Conservation (phyloP, 2,888 invertebrate genomes). For the Pharmacophagus antenor region DNA sequence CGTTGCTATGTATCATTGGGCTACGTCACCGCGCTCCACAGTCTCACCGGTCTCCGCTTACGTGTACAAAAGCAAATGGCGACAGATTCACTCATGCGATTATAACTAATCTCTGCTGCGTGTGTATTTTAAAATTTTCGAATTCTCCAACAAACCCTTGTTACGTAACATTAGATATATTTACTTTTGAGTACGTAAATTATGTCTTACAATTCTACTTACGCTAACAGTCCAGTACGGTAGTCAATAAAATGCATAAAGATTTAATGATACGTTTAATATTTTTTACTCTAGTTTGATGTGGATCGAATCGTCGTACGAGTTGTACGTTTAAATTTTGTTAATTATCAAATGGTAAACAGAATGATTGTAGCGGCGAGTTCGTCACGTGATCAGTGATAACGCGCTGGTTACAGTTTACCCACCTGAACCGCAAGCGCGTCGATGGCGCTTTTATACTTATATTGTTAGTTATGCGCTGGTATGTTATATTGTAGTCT, state of each 20-base stretch:
- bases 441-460: constrained; percentile 45
- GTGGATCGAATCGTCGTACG: constrained; percentile 1
- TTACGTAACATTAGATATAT: constrained; percentile 24
- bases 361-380: constrained; percentile 36
- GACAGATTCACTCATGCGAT: constrained; percentile 40
- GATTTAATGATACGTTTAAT: background rate
- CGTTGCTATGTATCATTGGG: constrained; percentile 51
- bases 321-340: background rate
- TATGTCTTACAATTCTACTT: background rate
- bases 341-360: constrained; percentile 32
- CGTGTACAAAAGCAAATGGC: constrained; percentile 60
- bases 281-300: background rate
- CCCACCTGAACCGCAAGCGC: constrained; percentile 60
- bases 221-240: no score
- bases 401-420: constrained; percentile 52
- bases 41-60: constrained; percentile 43
- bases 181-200: no score
- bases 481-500: constrained; percentile 56
- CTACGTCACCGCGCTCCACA: constrained; percentile 46
- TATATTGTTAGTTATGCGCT: constrained; percentile 46
- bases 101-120: constrained; percentile 30
- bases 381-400: constrained; percentile 57
- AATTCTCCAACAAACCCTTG: background rate
- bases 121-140: background rate
- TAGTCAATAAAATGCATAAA: background rate